A percentile compares a stretch with the other conserved stretches of the same genome.
phyloP scores from a whole-genome alignment of 2,797 vertebrate species.

The Ctenopoma kingsleyae region DNA sequence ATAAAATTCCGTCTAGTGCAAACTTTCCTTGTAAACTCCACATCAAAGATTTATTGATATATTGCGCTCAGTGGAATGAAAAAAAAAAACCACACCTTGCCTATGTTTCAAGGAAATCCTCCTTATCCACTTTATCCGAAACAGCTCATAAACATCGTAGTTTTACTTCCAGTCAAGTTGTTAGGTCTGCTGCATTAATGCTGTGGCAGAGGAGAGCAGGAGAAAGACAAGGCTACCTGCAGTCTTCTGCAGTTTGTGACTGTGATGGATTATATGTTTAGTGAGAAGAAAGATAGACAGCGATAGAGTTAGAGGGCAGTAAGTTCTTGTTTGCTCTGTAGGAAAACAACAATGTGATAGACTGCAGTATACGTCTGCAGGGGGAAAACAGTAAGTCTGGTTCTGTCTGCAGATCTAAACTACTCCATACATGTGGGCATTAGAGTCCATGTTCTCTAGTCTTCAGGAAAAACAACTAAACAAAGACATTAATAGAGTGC shows the following conservation, averaged over 20 bases:
- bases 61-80: neutral
- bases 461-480: too few species aligned
- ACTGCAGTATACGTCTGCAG: constrained; percentile 2
- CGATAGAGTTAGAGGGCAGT: constrained; percentile 47
- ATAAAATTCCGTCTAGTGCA: constrained; percentile 26
- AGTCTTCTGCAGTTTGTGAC: constrained; percentile 54
- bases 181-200: too few species aligned
- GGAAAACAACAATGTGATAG: constrained; percentile 35
- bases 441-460: too few species aligned
- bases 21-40: constrained; percentile 30
- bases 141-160: too few species aligned
- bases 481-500: too few species aligned
- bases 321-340: constrained; percentile 49
- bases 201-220: too few species aligned
- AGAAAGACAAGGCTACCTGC: constrained; percentile 53
- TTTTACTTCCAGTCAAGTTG: too few species aligned
- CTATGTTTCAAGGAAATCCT: neutral
- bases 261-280: constrained; percentile 70
- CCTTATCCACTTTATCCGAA: too few species aligned
- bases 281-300: constrained; percentile 39
- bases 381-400: neutral
- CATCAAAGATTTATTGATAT: constrained; percentile 28
- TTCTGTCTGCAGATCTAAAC: neutral
- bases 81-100: neutral
- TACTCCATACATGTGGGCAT: too few species aligned